Conservation (phyloP, 2,113 vertebrate species). For the Andinoacara biseriatus region DNA sequence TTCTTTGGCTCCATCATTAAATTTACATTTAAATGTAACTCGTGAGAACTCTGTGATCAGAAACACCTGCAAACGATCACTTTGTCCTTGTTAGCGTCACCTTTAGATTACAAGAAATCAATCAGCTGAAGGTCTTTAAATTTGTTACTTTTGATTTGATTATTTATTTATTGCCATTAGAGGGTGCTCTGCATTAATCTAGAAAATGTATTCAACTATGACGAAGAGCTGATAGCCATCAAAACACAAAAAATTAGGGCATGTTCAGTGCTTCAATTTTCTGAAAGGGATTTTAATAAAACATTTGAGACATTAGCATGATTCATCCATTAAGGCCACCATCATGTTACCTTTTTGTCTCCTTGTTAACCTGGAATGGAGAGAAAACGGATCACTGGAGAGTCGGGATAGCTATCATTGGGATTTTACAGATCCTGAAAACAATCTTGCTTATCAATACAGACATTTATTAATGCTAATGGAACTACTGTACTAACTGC, state of each 20-base stretch:
- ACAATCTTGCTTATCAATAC: neutral
- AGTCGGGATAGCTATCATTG: no score
- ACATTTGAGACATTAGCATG: neutral
- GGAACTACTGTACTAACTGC: no score
- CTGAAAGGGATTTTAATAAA: slow-evolving; percentile 4
- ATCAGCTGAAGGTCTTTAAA: neutral
- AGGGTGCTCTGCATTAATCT: neutral
- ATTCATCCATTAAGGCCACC: neutral
- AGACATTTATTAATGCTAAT: neutral
- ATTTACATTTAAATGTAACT: neutral
- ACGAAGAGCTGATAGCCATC: neutral
- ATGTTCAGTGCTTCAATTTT: neutral
- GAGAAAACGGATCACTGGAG: neutral
- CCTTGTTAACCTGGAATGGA: slow-evolving; percentile 3
- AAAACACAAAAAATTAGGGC: neutral
- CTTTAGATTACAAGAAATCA: neutral
- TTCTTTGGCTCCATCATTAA: neutral
- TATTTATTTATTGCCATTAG: neutral
- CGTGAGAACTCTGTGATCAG: neutral
- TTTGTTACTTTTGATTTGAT: neutral
- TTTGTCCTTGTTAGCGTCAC: neutral
- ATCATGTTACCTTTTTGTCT: neutral
- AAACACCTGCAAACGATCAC: neutral
- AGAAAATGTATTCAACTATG: neutral
- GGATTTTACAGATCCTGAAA: no score